phyloP scores from a whole-genome alignment of 2,888 invertebrate genomes.

The Rhingia campestris region DNA sequence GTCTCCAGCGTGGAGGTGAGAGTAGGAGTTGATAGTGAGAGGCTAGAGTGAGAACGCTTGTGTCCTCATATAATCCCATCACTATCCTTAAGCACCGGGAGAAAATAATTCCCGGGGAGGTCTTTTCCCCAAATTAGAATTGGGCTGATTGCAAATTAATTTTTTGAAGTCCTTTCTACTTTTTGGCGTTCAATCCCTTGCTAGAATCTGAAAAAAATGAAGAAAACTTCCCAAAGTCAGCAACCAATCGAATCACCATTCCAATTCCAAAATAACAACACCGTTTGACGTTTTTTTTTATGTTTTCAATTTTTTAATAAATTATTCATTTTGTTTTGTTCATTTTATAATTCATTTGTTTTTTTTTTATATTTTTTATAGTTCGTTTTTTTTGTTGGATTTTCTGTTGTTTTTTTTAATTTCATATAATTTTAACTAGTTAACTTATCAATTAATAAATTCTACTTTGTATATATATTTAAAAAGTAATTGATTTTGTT shows the following conservation, averaged over 20 bases:
- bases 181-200: not conserved
- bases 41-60: too few species aligned
- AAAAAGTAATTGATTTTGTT: conserved; percentile 54
- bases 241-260: not conserved
- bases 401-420: conserved; percentile 56
- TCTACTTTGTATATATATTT: conserved; percentile 71
- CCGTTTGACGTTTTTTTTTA: conserved; percentile 38
- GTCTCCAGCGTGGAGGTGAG: too few species aligned
- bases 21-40: too few species aligned
- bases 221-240: conserved; percentile 1
- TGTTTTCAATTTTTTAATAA: conserved; percentile 74
- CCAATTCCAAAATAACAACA: conserved; percentile 51
- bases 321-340: conserved; percentile 71
- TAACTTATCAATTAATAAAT: conserved; percentile 73
- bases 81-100: too few species aligned
- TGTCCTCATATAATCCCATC: too few species aligned
- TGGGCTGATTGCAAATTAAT: too few species aligned
- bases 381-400: conserved; percentile 44
- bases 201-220: not conserved
- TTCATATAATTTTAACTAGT: conserved; percentile 74
- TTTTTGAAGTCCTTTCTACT: too few species aligned
- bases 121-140: too few species aligned
- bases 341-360: conserved; percentile 69
- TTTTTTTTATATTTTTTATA: conserved; percentile 52
- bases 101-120: too few species aligned